These are phyloP conservation scores for Carcina quercana DNA, from an alignment of 2,888 invertebrate species.

Conservation along the genomic window DNA sequence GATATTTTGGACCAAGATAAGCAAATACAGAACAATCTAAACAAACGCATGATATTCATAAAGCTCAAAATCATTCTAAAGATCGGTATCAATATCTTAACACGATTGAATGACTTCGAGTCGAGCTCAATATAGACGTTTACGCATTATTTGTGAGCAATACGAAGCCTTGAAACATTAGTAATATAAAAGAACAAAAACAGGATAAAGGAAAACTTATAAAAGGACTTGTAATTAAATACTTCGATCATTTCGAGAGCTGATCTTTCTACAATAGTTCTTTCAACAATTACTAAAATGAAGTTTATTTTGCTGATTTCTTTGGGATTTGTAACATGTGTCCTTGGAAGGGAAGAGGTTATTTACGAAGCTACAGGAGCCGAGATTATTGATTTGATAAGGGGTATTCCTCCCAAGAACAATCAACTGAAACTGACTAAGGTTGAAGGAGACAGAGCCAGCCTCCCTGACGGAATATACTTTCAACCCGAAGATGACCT, in stretches of 20 bases:
- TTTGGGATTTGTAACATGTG: constrained; percentile 12
- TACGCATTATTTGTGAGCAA: too few relatives aligned
- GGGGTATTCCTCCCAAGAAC: constrained; percentile 24
- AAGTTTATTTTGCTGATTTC: constrained; percentile 3
- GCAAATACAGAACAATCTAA: too few relatives aligned
- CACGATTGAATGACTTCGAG: too few relatives aligned
- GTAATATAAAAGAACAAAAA: too few relatives aligned
- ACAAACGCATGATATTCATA: too few relatives aligned
- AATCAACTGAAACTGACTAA: constrained; percentile 21
- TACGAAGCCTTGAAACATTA: too few relatives aligned
- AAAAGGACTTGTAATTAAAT: constrained; percentile 25
- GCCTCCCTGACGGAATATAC: constrained; percentile 36
- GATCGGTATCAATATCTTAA: too few relatives aligned
- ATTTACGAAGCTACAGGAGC: constrained; percentile 26
- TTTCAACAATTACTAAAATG: constrained; percentile 10
- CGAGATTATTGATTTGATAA: constrained; percentile 28
- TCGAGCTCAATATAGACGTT: too few relatives aligned
- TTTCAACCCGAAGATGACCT: constrained; percentile 34
- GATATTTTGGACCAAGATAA: too few relatives aligned
- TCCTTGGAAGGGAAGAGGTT: constrained; percentile 22
- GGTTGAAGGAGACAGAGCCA: constrained; percentile 21
- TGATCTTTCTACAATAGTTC: too few relatives aligned
- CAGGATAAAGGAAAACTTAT: constrained; percentile 20
- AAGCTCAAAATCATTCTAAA: too few relatives aligned
- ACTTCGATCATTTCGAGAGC: too few relatives aligned